phyloP scores from a whole-genome alignment of 2,113 vertebrate species.

The Rostratula benghalensis region DNA sequence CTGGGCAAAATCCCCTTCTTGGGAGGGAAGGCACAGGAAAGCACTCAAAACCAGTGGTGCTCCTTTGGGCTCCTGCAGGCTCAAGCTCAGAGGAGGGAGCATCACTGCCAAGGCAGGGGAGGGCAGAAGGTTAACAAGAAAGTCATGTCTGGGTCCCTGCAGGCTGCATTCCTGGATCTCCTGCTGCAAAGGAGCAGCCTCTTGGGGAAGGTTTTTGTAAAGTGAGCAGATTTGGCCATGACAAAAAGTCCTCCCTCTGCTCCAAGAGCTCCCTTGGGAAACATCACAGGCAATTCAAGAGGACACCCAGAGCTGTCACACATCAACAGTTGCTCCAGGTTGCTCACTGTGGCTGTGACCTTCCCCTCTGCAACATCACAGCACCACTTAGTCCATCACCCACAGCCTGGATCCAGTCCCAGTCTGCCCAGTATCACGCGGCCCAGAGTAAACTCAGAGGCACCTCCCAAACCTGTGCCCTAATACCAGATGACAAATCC shows the following conservation, averaged over 20 bases:
- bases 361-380: background rate
- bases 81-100: background rate
- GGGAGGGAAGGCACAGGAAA: background rate
- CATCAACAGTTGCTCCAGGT: background rate
- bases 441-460: background rate
- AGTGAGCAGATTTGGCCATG: background rate
- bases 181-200: background rate
- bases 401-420: background rate
- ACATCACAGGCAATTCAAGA: background rate
- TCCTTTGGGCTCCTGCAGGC: background rate
- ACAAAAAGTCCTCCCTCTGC: background rate
- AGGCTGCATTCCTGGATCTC: background rate
- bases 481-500: fast-evolving
- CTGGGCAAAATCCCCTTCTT: background rate
- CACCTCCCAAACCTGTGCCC: background rate
- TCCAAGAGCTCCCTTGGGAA: background rate
- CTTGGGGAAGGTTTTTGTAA: background rate
- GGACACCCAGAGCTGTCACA: background rate
- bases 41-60: background rate
- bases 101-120: background rate
- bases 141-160: background rate
- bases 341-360: background rate
- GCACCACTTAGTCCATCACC: too few species aligned
- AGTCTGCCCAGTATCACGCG: background rate
- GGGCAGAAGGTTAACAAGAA: background rate